These are phyloP conservation scores for Troides oblongomaculatus DNA, from an alignment of 2,888 invertebrate species.

Conservation along the genomic window DNA sequence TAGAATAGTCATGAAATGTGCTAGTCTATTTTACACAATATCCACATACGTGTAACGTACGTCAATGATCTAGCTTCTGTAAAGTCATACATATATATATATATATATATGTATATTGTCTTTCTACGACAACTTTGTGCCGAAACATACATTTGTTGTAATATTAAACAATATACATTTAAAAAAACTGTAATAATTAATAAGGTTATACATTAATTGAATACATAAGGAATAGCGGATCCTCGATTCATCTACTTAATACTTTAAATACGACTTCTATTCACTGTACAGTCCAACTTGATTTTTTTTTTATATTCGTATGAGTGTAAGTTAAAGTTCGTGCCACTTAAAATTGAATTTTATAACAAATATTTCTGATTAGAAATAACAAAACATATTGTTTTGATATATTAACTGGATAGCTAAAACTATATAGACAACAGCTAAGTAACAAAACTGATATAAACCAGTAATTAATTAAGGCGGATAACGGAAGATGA, in stretches of 20 bases:
- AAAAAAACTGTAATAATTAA: neutral
- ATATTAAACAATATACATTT: neutral
- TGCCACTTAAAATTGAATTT: too few relatives aligned
- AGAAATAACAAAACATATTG: neutral
- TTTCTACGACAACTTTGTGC: neutral
- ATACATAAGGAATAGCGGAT: too few relatives aligned
- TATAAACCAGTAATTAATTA: neutral
- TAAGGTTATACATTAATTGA: too few relatives aligned
- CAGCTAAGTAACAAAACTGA: neutral
- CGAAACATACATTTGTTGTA: neutral
- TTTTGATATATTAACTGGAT: too few relatives aligned
- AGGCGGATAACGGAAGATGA: neutral
- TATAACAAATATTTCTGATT: too few relatives aligned
- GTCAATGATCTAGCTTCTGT: conserved; percentile 10
- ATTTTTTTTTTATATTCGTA: too few relatives aligned
- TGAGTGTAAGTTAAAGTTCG: too few relatives aligned
- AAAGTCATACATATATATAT: neutral
- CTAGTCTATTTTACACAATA: conserved; percentile 26
- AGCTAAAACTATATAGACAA: neutral
- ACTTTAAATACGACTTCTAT: too few relatives aligned
- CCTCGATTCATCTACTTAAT: too few relatives aligned
- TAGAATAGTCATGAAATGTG: conserved; percentile 53
- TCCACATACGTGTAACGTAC: conserved; percentile 8
- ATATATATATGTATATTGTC: neutral
- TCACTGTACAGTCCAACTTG: too few relatives aligned